phyloP scores from a whole-genome alignment of 2,888 invertebrate genomes.

The Lepidochitona cinerea region DNA sequence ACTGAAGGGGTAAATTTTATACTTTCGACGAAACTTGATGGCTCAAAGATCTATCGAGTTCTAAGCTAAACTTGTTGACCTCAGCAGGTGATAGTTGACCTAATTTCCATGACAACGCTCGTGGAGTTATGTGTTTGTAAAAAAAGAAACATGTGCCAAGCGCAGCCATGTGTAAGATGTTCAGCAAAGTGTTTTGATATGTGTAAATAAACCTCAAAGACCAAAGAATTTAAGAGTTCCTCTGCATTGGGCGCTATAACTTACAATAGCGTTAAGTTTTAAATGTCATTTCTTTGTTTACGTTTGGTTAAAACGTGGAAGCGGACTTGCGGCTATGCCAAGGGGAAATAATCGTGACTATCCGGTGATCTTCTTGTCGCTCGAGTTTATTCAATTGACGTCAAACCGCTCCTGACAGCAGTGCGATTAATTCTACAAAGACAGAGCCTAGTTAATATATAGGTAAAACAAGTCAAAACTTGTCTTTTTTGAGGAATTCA shows the following conservation, averaged over 20 bases:
- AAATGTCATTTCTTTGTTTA: neutral
- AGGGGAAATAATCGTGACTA: neutral
- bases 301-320: too few relatives aligned
- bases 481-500: neutral
- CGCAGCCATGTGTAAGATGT: too few relatives aligned
- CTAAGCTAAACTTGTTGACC: neutral
- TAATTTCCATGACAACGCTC: conserved; percentile 5
- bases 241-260: too few relatives aligned
- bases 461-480: neutral
- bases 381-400: neutral
- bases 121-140: too few relatives aligned
- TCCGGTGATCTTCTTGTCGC: neutral
- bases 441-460: neutral
- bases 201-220: too few relatives aligned
- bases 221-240: too few relatives aligned
- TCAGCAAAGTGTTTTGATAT: too few relatives aligned
- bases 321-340: too few relatives aligned
- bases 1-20: neutral
- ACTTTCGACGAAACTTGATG: neutral
- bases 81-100: neutral
- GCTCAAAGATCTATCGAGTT: neutral
- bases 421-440: neutral
- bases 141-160: too few relatives aligned
- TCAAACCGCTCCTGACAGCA: neutral
- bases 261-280: too few relatives aligned